These are phyloP conservation scores for Pogonomyrmex californicus DNA, from an alignment of 1,140 invertebrate species.

Conservation along the genomic window DNA sequence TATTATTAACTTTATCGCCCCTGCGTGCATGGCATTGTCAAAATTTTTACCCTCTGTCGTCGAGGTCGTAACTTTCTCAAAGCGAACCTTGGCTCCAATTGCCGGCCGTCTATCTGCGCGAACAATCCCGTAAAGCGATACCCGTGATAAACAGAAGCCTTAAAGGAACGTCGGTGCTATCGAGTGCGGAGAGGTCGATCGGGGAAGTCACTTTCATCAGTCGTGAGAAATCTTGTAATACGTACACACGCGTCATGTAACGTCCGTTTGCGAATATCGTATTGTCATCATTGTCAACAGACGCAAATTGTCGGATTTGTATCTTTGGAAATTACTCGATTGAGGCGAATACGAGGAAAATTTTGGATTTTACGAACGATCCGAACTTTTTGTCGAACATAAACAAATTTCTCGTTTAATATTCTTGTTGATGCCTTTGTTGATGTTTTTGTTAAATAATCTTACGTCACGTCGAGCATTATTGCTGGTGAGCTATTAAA, in stretches of 20 bases:
- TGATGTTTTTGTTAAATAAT: background rate
- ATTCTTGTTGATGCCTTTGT: background rate
- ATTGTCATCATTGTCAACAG: conserved; percentile 26
- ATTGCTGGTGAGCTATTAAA: background rate
- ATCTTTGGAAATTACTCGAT: too few species aligned
- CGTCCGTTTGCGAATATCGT: conserved; percentile 9
- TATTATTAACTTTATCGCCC: conserved; percentile 31
- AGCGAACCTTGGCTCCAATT: conserved; percentile 55
- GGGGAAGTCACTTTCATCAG: conserved; percentile 54
- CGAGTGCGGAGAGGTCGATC: conserved; percentile 32
- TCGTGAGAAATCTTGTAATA: conserved; percentile 32
- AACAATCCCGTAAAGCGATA: conserved; percentile 61
- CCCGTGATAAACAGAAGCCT: conserved; percentile 61
- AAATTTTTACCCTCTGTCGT: conserved; percentile 53
- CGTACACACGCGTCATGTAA: background rate
- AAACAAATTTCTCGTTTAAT: background rate
- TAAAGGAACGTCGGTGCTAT: conserved; percentile 44
- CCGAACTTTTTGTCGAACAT: background rate
- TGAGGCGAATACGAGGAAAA: background rate
- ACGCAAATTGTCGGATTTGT: background rate
- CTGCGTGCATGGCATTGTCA: background rate
- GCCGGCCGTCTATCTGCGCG: conserved; percentile 27
- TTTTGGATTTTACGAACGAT: background rate
- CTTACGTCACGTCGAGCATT: background rate
- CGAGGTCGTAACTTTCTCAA: conserved; percentile 55